Percentiles rank a stretch among this genome's conserved stretches.
phyloP scores from a whole-genome alignment of 2,888 invertebrate species.

The Antheraea assamensis region DNA sequence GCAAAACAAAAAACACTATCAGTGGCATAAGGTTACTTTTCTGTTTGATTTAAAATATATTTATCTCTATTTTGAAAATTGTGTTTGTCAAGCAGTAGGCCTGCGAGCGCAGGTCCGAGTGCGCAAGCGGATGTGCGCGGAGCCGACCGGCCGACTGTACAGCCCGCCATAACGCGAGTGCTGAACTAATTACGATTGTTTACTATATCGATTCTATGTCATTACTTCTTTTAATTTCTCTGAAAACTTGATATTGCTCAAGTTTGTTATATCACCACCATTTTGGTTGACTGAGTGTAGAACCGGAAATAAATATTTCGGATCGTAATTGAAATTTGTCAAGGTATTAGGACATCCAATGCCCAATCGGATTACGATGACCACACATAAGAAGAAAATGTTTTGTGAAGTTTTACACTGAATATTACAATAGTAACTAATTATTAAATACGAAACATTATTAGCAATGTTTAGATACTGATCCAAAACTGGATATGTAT shows the following conservation, averaged over 20 bases:
- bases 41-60: slow-evolving; percentile 28
- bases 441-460: not conserved
- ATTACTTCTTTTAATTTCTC: slow-evolving; percentile 4
- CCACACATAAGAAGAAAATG: not conserved
- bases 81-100: slow-evolving; percentile 38
- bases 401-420: no score
- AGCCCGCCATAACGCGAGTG: slow-evolving; percentile 58
- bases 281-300: not conserved
- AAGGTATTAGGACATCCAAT: not conserved
- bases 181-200: slow-evolving; percentile 60
- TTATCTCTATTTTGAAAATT: slow-evolving; percentile 29
- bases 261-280: not conserved
- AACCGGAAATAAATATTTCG: not conserved
- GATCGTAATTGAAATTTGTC: not conserved
- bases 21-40: slow-evolving; percentile 19
- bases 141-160: slow-evolving; percentile 70
- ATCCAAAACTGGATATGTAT: not conserved
- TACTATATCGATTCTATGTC: slow-evolving; percentile 50
- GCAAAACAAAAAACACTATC: slow-evolving; percentile 23
- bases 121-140: slow-evolving; percentile 79
- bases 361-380: not conserved
- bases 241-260: not conserved
- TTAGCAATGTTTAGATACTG: not conserved
- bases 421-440: not conserved
- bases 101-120: slow-evolving; percentile 66